phyloP scores from a whole-genome alignment of 2,888 invertebrate species.

The Ophion ellenae region DNA sequence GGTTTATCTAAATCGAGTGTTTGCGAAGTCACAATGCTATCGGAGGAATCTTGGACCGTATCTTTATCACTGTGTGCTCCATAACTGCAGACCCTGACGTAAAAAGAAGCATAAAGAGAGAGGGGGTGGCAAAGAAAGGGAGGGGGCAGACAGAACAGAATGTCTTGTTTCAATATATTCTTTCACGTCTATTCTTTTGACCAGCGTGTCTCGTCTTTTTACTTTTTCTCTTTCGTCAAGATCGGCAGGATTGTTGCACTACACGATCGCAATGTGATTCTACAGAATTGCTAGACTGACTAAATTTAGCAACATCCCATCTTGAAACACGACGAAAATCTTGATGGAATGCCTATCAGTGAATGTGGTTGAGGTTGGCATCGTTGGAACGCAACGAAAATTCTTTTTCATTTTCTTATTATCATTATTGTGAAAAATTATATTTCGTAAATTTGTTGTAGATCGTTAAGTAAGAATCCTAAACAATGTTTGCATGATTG shows the following conservation, averaged over 20 bases:
- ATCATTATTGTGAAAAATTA: too few relatives aligned
- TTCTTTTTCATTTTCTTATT: too few relatives aligned
- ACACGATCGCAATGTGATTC: too few relatives aligned
- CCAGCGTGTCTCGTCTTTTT: not conserved
- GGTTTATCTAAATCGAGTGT: conserved; percentile 38
- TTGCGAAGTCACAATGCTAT: conserved; percentile 57
- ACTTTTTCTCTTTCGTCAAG: not conserved
- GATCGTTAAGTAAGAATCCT: too few relatives aligned
- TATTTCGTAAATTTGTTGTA: too few relatives aligned
- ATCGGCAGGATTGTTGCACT: not conserved
- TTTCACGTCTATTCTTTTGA: conserved; percentile 18
- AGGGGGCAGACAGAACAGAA: not conserved
- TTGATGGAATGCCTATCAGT: too few relatives aligned
- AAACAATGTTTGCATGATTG: too few relatives aligned
- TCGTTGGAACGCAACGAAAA: too few relatives aligned
- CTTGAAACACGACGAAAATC: too few relatives aligned
- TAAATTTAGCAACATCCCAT: too few relatives aligned
- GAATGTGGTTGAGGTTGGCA: too few relatives aligned
- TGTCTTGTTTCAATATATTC: not conserved
- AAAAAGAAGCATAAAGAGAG: conserved; percentile 1
- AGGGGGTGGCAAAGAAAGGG: not conserved
- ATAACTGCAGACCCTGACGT: conserved; percentile 50
- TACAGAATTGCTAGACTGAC: too few relatives aligned
- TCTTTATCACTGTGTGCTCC: conserved; percentile 48
- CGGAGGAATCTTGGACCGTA: conserved; percentile 54